Evolutionary conservation across 1,140 invertebrate species (phyloP).

Genomic region (Drosophila dunni): DNA sequence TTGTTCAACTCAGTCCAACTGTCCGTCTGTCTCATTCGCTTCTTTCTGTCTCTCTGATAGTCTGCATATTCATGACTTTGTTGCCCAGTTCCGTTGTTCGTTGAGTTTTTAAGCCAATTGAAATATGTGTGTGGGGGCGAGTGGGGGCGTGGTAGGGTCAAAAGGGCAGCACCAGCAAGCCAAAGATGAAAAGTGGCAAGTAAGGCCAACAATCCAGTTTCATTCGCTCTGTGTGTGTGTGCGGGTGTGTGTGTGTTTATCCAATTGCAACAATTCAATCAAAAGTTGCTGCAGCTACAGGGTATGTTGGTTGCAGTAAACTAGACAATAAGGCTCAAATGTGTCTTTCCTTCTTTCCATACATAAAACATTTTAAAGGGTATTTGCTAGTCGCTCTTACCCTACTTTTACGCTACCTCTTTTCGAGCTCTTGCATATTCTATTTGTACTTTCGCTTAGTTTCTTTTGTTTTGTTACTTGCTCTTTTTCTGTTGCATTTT

Average conservation of each 20-base stretch:
- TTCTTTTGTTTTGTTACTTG: constrained; percentile 27
- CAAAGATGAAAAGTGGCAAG: too few species aligned
- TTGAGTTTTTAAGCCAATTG: constrained; percentile 81
- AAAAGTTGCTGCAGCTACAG: background rate
- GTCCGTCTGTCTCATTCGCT: constrained; percentile 32
- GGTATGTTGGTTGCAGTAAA: background rate
- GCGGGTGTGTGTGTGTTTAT: constrained; percentile 22
- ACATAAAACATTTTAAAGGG: background rate
- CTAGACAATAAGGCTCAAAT: too few species aligned
- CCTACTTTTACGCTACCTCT: background rate
- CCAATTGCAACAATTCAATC: constrained; percentile 44
- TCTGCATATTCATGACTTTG: constrained; percentile 76
- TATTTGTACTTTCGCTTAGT: constrained; percentile 33
- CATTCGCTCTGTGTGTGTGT: too few species aligned
- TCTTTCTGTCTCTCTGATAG: constrained; percentile 5
- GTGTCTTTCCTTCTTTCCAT: too few species aligned
- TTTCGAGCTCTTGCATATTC: constrained; percentile 14
- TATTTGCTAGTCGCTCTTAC: background rate
- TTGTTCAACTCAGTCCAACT: constrained; percentile 48
- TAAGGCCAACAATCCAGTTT: constrained; percentile 9
- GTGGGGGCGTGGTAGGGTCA: background rate
- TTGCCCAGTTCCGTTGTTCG: constrained; percentile 55
- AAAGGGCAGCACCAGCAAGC: constrained; percentile 8
- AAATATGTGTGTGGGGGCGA: constrained; percentile 48
- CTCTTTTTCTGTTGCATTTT: constrained; percentile 26